A percentile compares a stretch with the other conserved stretches of the same genome.
These are phyloP conservation scores for Dioctria linearis DNA, from an alignment of 2,888 invertebrate species.

Conservation along the genomic window DNA sequence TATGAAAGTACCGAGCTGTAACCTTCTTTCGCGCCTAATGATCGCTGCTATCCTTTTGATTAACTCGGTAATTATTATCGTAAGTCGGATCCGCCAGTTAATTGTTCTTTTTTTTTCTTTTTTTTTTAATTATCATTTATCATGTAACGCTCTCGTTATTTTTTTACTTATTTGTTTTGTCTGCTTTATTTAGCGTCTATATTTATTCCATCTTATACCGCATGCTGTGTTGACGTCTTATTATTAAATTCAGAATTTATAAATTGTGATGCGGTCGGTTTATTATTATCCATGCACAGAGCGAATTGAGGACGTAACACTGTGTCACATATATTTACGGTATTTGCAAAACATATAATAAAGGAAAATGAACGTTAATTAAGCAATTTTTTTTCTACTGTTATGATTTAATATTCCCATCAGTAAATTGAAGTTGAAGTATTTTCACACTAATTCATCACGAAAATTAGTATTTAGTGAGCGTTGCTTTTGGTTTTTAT, in stretches of 20 bases:
- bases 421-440: background rate
- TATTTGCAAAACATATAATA: conserved; percentile 41
- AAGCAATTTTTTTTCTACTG: conserved; percentile 24
- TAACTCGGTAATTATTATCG: background rate
- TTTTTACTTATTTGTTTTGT: conserved; percentile 14
- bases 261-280: conserved; percentile 17
- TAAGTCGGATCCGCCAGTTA: background rate
- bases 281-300: conserved; percentile 23
- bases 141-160: conserved; percentile 20
- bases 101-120: background rate
- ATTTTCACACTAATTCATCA: background rate
- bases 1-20: no score
- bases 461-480: background rate
- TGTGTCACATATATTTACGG: conserved; percentile 40
- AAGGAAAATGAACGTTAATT: conserved; percentile 47
- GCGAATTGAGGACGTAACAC: conserved; percentile 35
- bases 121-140: background rate
- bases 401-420: conserved; percentile 2
- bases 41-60: background rate
- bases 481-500: no score
- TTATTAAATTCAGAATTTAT: conserved; percentile 39
- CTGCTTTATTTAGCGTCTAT: conserved; percentile 33
- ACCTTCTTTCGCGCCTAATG: conserved; percentile 22
- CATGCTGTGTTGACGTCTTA: conserved; percentile 13
- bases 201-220: conserved; percentile 7